These are phyloP conservation scores for Gopherus evgoodei DNA, from an alignment of 2,113 vertebrate species.

Conservation along the genomic window DNA sequence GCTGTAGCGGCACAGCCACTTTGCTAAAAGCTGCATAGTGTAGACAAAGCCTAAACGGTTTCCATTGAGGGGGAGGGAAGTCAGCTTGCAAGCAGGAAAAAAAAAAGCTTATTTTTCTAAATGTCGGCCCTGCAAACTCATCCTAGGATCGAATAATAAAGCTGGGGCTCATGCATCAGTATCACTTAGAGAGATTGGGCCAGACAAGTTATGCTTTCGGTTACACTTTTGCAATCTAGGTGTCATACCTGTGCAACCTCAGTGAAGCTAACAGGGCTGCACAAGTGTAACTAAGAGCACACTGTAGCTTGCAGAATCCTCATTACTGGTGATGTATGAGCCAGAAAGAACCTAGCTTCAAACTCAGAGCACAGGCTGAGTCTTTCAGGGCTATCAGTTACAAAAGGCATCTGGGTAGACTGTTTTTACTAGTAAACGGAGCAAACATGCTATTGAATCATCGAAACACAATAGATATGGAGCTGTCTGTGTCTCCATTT, in stretches of 20 bases:
- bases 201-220: not conserved
- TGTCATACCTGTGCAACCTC: not conserved
- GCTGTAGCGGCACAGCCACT: too few species aligned
- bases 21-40: too few species aligned
- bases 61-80: not conserved
- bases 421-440: not conserved
- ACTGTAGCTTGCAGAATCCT: constrained; percentile 2
- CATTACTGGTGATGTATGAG: not conserved
- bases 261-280: not conserved
- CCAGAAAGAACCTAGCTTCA: not conserved
- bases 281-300: not conserved
- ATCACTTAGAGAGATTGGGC: not conserved
- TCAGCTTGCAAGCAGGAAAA: not conserved
- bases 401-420: not conserved
- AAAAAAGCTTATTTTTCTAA: not conserved
- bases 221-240: not conserved
- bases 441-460: not conserved
- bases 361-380: not conserved
- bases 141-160: not conserved
- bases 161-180: not conserved
- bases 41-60: not conserved
- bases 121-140: not conserved
- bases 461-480: not conserved
- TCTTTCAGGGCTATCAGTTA: not conserved
- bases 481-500: not conserved